Conservation (phyloP, 2,888 invertebrate genomes). For the Mythimna lalbum region DNA sequence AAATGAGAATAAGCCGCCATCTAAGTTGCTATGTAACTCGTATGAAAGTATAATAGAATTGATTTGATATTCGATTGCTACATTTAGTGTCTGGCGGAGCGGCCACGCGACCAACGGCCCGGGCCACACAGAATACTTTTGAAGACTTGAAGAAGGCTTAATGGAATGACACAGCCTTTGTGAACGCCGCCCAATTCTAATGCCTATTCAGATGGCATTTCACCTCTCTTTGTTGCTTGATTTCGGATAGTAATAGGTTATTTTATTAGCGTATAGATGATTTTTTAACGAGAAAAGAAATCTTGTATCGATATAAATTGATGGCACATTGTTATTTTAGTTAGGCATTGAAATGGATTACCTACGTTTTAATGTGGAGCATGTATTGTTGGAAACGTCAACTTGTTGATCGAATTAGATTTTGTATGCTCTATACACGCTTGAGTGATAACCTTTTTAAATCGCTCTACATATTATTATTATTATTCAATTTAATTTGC, state of each 20-base stretch:
- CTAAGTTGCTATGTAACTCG: conserved; percentile 64
- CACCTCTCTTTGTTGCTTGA: conserved; percentile 89
- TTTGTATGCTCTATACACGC: conserved; percentile 68
- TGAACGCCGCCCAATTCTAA: conserved; percentile 90
- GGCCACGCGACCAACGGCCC: conserved; percentile 87
- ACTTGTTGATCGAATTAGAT: conserved; percentile 73
- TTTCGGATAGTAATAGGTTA: conserved; percentile 89
- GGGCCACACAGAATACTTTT: conserved; percentile 86
- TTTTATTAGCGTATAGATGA: conserved; percentile 88
- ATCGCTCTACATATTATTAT: conserved; percentile 50
- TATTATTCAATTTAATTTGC: conserved; percentile 57
- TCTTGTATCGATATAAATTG: conserved; percentile 77
- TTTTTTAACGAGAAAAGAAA: conserved; percentile 84
- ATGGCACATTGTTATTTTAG: conserved; percentile 72
- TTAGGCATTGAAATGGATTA: conserved; percentile 64
- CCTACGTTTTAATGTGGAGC: conserved; percentile 66
- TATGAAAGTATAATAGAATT: conserved; percentile 84
- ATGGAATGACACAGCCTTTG: conserved; percentile 90
- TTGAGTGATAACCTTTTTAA: conserved; percentile 68
- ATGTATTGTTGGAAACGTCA: conserved; percentile 68
- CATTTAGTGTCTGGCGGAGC: conserved; percentile 72
- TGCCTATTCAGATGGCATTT: conserved; percentile 91
- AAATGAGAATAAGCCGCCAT: conserved; percentile 70
- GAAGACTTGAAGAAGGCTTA: conserved; percentile 89
- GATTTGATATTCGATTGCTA: conserved; percentile 87